These are phyloP conservation scores for Gnathonemus echidnorhynchus DNA, from an alignment of 2,113 vertebrate genomes.

Conservation along the genomic window DNA sequence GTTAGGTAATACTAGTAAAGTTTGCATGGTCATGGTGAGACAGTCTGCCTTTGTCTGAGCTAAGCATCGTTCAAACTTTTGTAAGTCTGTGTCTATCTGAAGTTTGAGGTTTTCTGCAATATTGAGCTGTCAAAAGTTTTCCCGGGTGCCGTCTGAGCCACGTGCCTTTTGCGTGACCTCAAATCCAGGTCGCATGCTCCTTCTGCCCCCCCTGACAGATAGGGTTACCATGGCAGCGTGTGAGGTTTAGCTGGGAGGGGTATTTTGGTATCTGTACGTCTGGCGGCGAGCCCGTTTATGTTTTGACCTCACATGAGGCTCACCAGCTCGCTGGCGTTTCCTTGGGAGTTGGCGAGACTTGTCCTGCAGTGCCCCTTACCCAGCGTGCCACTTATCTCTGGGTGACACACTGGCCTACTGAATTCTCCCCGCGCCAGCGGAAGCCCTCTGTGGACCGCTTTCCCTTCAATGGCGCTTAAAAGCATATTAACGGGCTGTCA, in stretches of 20 bases:
- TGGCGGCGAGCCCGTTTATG: background rate
- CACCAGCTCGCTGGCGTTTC: background rate
- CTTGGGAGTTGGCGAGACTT: background rate
- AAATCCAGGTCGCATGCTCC: background rate
- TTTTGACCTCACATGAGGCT: background rate
- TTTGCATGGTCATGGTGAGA: background rate
- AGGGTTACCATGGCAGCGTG: background rate
- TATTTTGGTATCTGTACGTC: background rate
- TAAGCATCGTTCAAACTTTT: background rate
- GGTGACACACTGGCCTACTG: slow-evolving; percentile 20
- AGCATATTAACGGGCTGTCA: background rate
- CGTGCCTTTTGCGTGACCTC: background rate
- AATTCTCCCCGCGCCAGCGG: background rate
- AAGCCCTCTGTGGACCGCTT: background rate
- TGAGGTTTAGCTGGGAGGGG: background rate
- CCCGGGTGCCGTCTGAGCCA: background rate
- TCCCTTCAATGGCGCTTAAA: background rate
- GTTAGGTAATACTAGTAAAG: background rate
- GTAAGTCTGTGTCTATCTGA: background rate
- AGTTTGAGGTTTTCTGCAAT: background rate
- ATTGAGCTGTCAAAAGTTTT: background rate
- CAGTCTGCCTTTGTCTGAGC: background rate
- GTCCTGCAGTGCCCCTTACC: background rate
- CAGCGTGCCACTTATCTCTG: slow-evolving; percentile 3
- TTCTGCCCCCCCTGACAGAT: background rate